These are phyloP conservation scores for Mareca penelope DNA, from an alignment of 2,797 vertebrate genomes.

Conservation along the genomic window DNA sequence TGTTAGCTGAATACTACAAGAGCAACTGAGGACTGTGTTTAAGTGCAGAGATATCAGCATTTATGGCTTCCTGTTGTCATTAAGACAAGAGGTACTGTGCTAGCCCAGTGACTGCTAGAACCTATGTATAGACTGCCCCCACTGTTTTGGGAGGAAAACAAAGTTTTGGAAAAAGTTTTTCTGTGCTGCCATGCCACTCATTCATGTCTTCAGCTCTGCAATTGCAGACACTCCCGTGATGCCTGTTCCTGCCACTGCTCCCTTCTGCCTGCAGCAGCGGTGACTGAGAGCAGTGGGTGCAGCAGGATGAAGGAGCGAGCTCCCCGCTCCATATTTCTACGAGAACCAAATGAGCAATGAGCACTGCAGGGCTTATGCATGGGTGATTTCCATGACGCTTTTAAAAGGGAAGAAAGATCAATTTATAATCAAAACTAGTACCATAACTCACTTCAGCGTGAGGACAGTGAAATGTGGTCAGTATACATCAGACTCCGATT, in stretches of 20 bases:
- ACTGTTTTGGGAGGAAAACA: neutral
- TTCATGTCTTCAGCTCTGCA: neutral
- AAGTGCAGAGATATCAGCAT: neutral
- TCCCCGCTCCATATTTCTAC: neutral
- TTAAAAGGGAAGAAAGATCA: neutral
- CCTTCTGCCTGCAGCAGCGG: rapidly evolving
- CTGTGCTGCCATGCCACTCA: neutral
- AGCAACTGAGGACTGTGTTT: neutral
- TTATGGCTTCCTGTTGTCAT: neutral
- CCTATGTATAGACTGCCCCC: neutral
- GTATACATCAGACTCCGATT: neutral
- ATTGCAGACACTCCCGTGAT: neutral
- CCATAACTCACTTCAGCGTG: neutral
- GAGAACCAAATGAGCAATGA: neutral
- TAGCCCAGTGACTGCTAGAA: neutral
- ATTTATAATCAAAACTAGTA: neutral
- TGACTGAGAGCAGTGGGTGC: neutral
- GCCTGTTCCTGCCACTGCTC: neutral
- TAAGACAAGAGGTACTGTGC: neutral
- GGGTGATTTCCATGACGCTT: neutral
- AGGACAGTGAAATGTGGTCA: neutral
- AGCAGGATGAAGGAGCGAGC: neutral
- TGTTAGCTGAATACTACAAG: neutral
- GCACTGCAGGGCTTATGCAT: neutral
- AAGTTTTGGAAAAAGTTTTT: neutral